Base-by-base conservation (phyloP, 2,888 invertebrate genomes). In the Mechanitis mazaeus region DNA sequence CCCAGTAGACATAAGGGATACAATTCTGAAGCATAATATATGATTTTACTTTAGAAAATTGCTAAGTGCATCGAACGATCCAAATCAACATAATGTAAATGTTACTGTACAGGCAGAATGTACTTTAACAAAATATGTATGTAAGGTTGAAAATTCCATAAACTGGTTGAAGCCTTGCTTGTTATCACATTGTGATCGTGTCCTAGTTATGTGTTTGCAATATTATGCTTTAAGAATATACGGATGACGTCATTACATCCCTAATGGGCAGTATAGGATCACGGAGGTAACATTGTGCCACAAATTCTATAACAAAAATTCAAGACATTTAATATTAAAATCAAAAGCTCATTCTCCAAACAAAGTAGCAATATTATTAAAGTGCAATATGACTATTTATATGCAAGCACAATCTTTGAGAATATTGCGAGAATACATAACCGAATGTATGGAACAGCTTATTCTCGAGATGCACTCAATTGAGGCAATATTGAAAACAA, bases 401-500 rank as follows among this genome's bases (percentile, higher is more conserved):
- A 50, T 50, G 50, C 50, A 50, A 31, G 11, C 42, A 50, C 50
- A 31, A 50, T 50, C 50, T 31, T 42, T 50, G 50, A 50, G 50
- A 50, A 50, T 31, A 50, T 50, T 50, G 50, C 31, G 31, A 7
- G 50, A 20, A 47, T 47, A 47, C 50, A 50, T 28, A 50, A 50
- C 50, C 50, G 50, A 50, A 31, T 31, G 2, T 42, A 42, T 3
- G 68, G 64, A 61, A 64, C 57, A 64, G 69, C 65, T 71, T 64
- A 64, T 63, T 60, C 56, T 47, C 56, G 58, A 59, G 60, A 72
- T 75, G 75, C 73, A 73, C 73, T 70, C 76, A 74, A 75, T 81
- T 77, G 76, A 69, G 59, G 66, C 71, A 73, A 77, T 77, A 82
- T 79, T 78, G 66, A 73, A 78, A 67, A 65, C 65, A 65, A 60